These are phyloP conservation scores for Tauraco hartlaubi DNA, from an alignment of 2,797 vertebrate genomes.

Conservation along the genomic window DNA sequence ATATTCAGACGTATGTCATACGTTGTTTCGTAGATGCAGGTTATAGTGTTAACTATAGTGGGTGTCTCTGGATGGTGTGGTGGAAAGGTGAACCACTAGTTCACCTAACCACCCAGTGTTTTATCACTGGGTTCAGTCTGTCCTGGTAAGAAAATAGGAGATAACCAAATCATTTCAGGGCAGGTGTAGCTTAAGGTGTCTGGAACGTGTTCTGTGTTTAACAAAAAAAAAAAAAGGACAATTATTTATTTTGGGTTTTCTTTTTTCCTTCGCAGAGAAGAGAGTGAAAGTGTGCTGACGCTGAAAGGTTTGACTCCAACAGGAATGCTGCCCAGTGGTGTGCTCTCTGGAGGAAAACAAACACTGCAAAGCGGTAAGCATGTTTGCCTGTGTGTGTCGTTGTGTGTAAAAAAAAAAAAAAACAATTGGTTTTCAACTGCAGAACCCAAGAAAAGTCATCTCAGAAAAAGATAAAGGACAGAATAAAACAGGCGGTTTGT, in stretches of 20 bases:
- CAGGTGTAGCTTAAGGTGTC: background rate
- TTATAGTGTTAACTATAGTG: background rate
- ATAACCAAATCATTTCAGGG: background rate
- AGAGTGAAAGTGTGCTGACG: constrained; percentile 98
- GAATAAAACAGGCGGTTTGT: background rate
- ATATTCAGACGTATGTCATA: background rate
- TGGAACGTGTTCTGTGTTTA: fast-evolving
- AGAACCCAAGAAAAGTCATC: constrained; percentile 13
- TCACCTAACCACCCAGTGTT: too few species aligned
- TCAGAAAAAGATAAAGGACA: background rate
- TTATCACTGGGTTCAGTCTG: background rate
- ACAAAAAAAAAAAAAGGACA: too few species aligned
- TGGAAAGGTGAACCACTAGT: background rate
- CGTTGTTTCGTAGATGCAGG: background rate
- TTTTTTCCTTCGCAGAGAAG: constrained; percentile 86
- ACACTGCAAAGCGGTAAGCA: constrained; percentile 97
- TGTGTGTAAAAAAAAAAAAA: background rate
- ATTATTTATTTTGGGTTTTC: background rate
- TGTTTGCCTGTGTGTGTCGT: constrained; percentile 2
- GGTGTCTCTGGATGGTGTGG: background rate
- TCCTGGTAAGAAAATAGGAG: background rate
- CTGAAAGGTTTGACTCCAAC: constrained; percentile 98
- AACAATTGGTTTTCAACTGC: background rate
- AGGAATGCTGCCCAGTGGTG: constrained; percentile 97
- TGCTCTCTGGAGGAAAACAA: constrained; percentile 96